Base-by-base conservation (phyloP, 2,113 vertebrate species). In the Paedocypris sp. region DNA sequence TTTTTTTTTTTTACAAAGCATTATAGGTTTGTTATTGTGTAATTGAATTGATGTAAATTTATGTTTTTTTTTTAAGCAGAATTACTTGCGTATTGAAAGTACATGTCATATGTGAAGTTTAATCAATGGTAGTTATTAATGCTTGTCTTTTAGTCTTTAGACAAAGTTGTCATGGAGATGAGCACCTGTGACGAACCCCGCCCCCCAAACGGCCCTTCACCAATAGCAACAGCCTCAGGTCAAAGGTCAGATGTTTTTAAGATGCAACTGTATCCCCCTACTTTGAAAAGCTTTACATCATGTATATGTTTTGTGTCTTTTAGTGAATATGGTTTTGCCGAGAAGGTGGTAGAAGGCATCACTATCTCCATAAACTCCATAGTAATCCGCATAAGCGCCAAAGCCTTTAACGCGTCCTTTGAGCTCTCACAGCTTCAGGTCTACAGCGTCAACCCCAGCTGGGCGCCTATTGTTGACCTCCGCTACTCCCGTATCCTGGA, bases 91-190 rank as follows among this genome's bases (percentile, higher is more conserved):
- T 46, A 39, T 15, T 26, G 18, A 5, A 12, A 15, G 22, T 3
- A 18, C 5, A 11, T 50, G 3, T 1, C 8, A 18, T 26, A 28
- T 38, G 8, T 38, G 13, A 15, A 36, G 23, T 10, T 31, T 20
- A 22, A 39, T 35, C 12, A 47, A 12, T 47, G n/a, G 3, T 5
- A n/a, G 15, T 10, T 25, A 19, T 60, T 18, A 16, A 32, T 10
- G n/a, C 15, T 23, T 61, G 18, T 67, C 11, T 68, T 48, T 49
- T 67, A 99, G 95, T 89, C 87, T 22, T 78, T 99, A 70, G 95
- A 99, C 82, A 98, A 98, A 84, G 95, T 99, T 35, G 82, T 91
- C 64, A 97, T 99, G 95, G 95, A 99, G 81, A 99, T 99, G 95
- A 96, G 92, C 67, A 97, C 95, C 35, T 99, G 95, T 79, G 95